phyloP scores from a whole-genome alignment of 2,113 vertebrate species.

The Apteryx mantelli region DNA sequence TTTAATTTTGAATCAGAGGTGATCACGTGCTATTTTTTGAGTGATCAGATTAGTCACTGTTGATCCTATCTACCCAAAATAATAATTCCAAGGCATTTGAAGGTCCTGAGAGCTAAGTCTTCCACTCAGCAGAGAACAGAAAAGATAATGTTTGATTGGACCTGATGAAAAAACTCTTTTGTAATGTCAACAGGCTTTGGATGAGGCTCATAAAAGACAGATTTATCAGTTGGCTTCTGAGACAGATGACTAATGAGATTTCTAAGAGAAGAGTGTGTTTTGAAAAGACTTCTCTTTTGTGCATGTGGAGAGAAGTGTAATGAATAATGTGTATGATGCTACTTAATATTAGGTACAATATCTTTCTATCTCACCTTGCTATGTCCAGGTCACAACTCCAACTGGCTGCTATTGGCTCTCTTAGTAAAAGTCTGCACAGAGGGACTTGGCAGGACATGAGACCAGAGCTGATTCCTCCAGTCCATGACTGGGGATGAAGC shows the following conservation, averaged over 20 bases:
- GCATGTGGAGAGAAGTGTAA: background rate
- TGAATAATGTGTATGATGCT: background rate
- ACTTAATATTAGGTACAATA: background rate
- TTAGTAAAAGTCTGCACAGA: background rate
- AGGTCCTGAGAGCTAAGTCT: background rate
- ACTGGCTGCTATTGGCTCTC: background rate
- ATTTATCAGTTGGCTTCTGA: background rate
- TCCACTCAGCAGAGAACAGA: background rate
- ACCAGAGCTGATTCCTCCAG: background rate
- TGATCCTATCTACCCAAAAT: background rate
- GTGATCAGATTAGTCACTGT: background rate
- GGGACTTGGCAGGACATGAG: background rate
- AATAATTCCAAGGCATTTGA: background rate
- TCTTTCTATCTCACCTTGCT: background rate
- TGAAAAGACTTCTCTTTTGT: background rate
- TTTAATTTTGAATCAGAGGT: background rate
- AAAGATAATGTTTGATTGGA: background rate
- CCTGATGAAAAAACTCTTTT: background rate
- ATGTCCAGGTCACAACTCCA: background rate
- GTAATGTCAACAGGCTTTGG: background rate
- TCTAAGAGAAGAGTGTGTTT: background rate
- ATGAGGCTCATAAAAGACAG: background rate
- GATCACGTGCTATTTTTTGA: background rate
- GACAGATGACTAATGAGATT: background rate
- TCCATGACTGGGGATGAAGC: background rate